phyloP scores from a whole-genome alignment of 2,113 vertebrate genomes.

The Heloderma charlesbogerti region DNA sequence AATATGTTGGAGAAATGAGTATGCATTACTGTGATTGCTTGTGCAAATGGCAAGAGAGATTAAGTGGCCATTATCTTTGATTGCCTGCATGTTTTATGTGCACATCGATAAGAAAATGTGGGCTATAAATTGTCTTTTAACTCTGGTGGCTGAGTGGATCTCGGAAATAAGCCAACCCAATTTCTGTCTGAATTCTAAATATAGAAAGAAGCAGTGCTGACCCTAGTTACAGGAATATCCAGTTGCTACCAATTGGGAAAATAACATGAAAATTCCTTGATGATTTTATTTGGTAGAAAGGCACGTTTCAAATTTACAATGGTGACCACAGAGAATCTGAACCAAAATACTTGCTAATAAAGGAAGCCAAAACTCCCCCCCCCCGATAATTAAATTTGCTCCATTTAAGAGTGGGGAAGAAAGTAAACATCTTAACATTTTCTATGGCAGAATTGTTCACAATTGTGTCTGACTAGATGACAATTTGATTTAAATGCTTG shows the following conservation, averaged over 20 bases:
- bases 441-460: not conserved
- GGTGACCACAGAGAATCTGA: fast-evolving
- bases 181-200: conserved; percentile 1
- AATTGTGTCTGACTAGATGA: not conserved
- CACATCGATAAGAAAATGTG: conserved; percentile 50
- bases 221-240: conserved; percentile 28
- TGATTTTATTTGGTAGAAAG: fast-evolving
- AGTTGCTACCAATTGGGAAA: not conserved
- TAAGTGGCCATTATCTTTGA: conserved; percentile 16
- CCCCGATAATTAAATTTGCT: not conserved
- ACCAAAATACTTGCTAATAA: not conserved
- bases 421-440: not conserved
- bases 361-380: not conserved
- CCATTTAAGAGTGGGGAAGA: conserved; percentile 14
- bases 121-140: conserved; percentile 34
- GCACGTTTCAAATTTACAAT: not conserved
- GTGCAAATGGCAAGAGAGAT: conserved; percentile 18
- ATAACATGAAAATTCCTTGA: not conserved
- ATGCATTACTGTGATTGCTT: conserved; percentile 4
- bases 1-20: not conserved
- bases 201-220: conserved; percentile 30
- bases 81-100: conserved; percentile 6
- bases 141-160: not conserved
- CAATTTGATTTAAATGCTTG: not conserved
- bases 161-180: not conserved